Evolutionary conservation across 2,888 invertebrate genomes (phyloP).

Genomic region (Protodeltote pygarga): DNA sequence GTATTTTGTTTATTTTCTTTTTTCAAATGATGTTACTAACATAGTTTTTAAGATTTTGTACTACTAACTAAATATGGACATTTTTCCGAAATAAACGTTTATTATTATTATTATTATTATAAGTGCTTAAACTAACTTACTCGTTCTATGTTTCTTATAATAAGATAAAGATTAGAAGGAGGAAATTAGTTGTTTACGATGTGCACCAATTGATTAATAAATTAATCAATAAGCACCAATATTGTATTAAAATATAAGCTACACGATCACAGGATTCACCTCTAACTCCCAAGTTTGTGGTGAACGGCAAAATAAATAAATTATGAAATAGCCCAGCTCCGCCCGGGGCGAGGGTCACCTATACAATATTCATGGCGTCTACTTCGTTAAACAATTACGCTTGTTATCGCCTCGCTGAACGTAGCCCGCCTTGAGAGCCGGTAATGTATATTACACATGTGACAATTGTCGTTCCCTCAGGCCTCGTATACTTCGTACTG

Average conservation of each 20-base stretch:
- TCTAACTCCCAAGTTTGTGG: conserved; percentile 17
- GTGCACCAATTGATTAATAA: too few species aligned
- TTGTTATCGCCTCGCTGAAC: conserved; percentile 28
- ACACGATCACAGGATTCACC: conserved; percentile 7
- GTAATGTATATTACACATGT: conserved; percentile 26
- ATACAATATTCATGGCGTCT: conserved; percentile 46
- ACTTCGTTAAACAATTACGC: conserved; percentile 51
- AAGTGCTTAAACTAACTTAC: too few species aligned
- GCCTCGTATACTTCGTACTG: not conserved
- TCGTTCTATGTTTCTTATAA: too few species aligned
- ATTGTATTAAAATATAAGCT: not conserved
- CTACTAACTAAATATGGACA: too few species aligned
- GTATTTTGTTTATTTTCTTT: too few species aligned
- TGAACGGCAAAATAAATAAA: conserved; percentile 27
- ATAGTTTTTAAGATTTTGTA: too few species aligned
- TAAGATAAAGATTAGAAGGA: too few species aligned
- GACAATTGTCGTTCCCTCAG: conserved; percentile 13
- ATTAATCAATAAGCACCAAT: too few species aligned
- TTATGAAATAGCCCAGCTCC: conserved; percentile 28
- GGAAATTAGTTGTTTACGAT: too few species aligned
- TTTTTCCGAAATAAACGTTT: too few species aligned
- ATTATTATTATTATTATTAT: too few species aligned
- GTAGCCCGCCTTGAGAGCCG: not conserved
- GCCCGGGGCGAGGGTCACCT: conserved; percentile 21
- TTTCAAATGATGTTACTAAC: too few species aligned